These are phyloP conservation scores for Polymixis lichenea DNA, from an alignment of 2,888 invertebrate genomes.

Conservation along the genomic window DNA sequence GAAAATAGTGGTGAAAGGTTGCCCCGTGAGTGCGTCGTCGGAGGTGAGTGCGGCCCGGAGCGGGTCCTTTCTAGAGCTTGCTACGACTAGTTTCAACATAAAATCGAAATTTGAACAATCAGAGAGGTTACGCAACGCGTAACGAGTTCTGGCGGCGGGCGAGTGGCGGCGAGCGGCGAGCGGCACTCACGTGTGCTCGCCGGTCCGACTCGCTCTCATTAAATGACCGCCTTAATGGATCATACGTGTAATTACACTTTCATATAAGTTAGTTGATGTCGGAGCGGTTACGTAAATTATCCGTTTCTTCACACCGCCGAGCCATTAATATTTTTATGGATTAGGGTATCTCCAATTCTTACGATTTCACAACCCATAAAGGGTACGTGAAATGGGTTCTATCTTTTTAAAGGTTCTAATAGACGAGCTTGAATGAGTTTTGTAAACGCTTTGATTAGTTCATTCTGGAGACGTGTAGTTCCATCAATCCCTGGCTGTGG, in stretches of 20 bases:
- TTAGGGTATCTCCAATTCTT: conserved; percentile 46
- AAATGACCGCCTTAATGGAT: conserved; percentile 80
- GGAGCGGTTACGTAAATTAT: conserved; percentile 74
- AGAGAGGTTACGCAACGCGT: conserved; percentile 76
- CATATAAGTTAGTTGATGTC: conserved; percentile 76
- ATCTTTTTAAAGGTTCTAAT: conserved; percentile 29
- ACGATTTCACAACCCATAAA: conserved; percentile 53
- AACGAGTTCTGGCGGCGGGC: conserved; percentile 57
- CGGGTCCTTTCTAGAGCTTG: conserved; percentile 80
- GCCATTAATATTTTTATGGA: conserved; percentile 68
- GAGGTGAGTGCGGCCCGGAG: conserved; percentile 64
- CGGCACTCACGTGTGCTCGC: conserved; percentile 49
- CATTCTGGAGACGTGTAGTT: conserved; percentile 15
- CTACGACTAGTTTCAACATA: conserved; percentile 77
- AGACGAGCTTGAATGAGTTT: conserved; percentile 20
- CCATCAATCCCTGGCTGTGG: conserved; percentile 25
- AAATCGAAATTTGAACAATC: conserved; percentile 80
- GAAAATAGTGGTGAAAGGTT: conserved; percentile 88
- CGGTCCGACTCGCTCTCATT: conserved; percentile 72
- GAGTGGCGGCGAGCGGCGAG: conserved; percentile 51
- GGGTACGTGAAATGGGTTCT: conserved; percentile 22
- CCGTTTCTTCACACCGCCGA: conserved; percentile 66
- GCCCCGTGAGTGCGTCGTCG: conserved; percentile 72
- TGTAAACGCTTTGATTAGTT: conserved; percentile 14
- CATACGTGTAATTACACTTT: conserved; percentile 82